Percentiles rank a stretch among this genome's conserved stretches.
Conservation (phyloP, 2,113 vertebrate species). For the Lycaon pictus region DNA sequence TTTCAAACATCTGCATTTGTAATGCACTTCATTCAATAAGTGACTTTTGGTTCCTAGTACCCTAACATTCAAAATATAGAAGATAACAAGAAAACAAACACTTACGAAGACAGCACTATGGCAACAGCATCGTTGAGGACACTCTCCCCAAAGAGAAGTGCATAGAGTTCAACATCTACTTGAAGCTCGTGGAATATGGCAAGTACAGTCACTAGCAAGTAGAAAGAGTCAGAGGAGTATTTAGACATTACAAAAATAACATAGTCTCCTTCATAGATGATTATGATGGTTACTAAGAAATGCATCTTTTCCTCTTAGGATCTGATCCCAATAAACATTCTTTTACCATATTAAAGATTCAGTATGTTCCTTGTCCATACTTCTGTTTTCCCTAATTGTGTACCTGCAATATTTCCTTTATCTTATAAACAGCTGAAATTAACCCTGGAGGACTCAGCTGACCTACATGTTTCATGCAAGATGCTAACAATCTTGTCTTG, state of each 20-base stretch:
- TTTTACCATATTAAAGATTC: slow-evolving; percentile 47
- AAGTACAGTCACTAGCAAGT: slow-evolving; percentile 95
- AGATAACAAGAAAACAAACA: slow-evolving; percentile 80
- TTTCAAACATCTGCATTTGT: slow-evolving; percentile 39
- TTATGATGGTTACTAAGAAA: not conserved
- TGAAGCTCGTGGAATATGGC: slow-evolving; percentile 99
- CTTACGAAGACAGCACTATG: slow-evolving; percentile 98
- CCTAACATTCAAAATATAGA: slow-evolving; percentile 46
- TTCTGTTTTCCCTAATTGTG: slow-evolving; percentile 43
- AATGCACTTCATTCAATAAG: not conserved
- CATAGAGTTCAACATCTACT: slow-evolving; percentile 97
- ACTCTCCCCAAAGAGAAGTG: slow-evolving; percentile 98
- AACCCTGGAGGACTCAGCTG: slow-evolving; percentile 3
- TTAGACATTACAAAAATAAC: slow-evolving; percentile 53
- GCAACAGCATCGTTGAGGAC: slow-evolving; percentile 99
- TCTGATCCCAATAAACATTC: slow-evolving; percentile 44
- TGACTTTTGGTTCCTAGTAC: not conserved
- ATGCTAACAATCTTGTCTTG: slow-evolving; percentile 38
- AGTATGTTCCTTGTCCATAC: slow-evolving; percentile 45
- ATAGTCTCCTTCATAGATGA: not conserved
- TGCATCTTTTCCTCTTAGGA: slow-evolving; percentile 37
- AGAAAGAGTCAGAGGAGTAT: slow-evolving; percentile 80
- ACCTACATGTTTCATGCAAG: not conserved
- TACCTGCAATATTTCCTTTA: slow-evolving; percentile 25
- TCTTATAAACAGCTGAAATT: slow-evolving; percentile 64